phyloP scores from a whole-genome alignment of 2,113 vertebrate genomes.

The Trematomus loennbergii region DNA sequence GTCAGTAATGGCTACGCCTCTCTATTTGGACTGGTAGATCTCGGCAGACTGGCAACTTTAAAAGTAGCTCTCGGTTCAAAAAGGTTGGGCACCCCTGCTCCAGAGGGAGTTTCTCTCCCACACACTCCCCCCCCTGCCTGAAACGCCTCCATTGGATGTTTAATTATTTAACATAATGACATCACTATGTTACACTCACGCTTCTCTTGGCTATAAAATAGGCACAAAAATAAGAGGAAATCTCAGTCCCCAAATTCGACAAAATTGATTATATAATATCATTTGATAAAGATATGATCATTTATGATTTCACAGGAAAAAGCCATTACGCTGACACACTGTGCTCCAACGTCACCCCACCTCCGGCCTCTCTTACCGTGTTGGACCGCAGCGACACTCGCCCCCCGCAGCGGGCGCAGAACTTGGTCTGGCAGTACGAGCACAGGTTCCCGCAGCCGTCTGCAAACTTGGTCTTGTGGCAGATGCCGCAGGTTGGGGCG shows the following conservation, averaged over 20 bases:
- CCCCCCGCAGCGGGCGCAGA: conserved; percentile 97
- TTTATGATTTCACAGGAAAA: neutral
- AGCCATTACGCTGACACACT: neutral
- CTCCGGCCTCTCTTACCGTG: conserved; percentile 86
- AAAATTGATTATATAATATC: too few species aligned
- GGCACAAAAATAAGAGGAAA: neutral
- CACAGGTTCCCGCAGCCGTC: conserved; percentile 97
- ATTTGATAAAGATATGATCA: neutral
- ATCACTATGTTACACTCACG: too few species aligned
- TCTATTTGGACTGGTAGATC: too few species aligned
- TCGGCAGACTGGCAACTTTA: too few species aligned
- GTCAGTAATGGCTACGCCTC: too few species aligned
- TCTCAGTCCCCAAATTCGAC: neutral
- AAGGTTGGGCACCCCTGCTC: too few species aligned
- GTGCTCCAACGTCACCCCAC: neutral
- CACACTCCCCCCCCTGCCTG: too few species aligned
- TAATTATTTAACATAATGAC: too few species aligned
- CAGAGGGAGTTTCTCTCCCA: too few species aligned
- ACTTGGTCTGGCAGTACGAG: conserved; percentile 99
- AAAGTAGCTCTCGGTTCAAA: too few species aligned
- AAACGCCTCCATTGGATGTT: too few species aligned
- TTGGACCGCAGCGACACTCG: conserved; percentile 95
- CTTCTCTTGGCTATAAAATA: too few species aligned
- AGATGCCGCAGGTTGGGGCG: conserved; percentile 97
- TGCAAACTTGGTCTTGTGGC: conserved; percentile 98